Evolutionary conservation across 1,140 invertebrate genomes (phyloP).

Genomic region (Listronotus oregonensis): DNA sequence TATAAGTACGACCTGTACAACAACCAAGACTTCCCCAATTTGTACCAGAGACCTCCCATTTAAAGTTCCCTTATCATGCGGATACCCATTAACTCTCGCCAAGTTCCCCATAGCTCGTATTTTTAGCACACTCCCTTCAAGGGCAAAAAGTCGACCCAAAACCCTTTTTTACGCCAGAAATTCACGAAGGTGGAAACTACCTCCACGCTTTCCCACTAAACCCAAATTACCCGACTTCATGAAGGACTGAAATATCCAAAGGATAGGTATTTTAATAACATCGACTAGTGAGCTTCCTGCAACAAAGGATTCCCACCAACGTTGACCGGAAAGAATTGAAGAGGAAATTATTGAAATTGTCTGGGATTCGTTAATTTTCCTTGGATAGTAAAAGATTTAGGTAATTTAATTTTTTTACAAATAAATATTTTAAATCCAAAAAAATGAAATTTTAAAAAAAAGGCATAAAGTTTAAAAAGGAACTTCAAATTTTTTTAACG

Average conservation of each 20-base stretch:
- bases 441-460: no score
- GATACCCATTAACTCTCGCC: conserved; percentile 42
- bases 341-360: no score
- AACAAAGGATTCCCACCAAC: no score
- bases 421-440: no score
- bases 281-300: conserved; percentile 66
- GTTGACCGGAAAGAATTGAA: conserved; percentile 66
- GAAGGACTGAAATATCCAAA: conserved; percentile 65
- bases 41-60: conserved; percentile 18
- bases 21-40: conserved; percentile 16
- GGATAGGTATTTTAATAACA: conserved; percentile 65
- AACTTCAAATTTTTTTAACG: no score
- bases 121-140: conserved; percentile 19
- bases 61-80: conserved; percentile 15
- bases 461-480: no score
- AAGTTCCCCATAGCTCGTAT: conserved; percentile 30
- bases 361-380: no score
- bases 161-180: conserved; percentile 31
- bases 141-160: conserved; percentile 26
- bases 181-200: conserved; percentile 48
- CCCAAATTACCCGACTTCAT: conserved; percentile 52
- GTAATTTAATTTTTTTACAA: no score
- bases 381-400: no score
- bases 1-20: conserved; percentile 21
- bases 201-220: conserved; percentile 44